Conservation (phyloP, 2,888 invertebrate species). For the Drosophila maculinotata region DNA sequence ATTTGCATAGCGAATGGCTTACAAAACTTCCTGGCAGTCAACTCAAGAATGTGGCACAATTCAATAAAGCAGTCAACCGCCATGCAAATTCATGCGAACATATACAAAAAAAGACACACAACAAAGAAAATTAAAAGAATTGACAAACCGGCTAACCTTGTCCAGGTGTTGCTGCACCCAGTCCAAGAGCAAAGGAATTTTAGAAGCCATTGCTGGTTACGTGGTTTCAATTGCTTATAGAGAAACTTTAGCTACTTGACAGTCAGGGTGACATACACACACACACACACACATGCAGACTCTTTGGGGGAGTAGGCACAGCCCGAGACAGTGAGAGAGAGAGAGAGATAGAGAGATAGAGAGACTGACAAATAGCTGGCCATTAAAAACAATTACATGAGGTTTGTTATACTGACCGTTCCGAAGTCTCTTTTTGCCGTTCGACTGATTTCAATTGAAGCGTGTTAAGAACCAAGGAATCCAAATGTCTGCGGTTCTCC, state of each 20-base stretch:
- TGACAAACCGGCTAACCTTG: constrained; percentile 72
- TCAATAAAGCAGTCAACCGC: constrained; percentile 63
- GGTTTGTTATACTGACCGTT: constrained; percentile 49
- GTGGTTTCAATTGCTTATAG: constrained; percentile 63
- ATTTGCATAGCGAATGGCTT: constrained; percentile 67
- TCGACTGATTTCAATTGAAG: constrained; percentile 62
- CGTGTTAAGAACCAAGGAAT: constrained; percentile 40
- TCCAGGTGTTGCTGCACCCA: constrained; percentile 69
- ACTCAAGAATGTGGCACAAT: constrained; percentile 75
- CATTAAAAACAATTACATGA: constrained; percentile 73
- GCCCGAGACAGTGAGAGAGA: constrained; percentile 4
- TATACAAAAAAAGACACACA: constrained; percentile 4
- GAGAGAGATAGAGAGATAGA: constrained; percentile 12
- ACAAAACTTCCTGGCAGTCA: constrained; percentile 74
- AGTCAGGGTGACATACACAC: constrained; percentile 58
- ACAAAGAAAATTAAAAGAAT: constrained; percentile 45
- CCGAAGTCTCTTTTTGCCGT: constrained; percentile 32
- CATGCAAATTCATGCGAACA: constrained; percentile 33
- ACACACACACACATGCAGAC: constrained; percentile 34
- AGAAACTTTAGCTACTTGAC: constrained; percentile 43
- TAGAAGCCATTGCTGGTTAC: constrained; percentile 68
- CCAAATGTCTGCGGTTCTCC: constrained; percentile 31
- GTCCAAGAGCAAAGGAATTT: constrained; percentile 69
- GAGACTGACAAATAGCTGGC: constrained; percentile 43
- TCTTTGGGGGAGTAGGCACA: constrained; percentile 47